These are phyloP conservation scores for Saimiri boliviensis DNA, from an alignment of 2,113 vertebrate genomes.

Conservation along the genomic window DNA sequence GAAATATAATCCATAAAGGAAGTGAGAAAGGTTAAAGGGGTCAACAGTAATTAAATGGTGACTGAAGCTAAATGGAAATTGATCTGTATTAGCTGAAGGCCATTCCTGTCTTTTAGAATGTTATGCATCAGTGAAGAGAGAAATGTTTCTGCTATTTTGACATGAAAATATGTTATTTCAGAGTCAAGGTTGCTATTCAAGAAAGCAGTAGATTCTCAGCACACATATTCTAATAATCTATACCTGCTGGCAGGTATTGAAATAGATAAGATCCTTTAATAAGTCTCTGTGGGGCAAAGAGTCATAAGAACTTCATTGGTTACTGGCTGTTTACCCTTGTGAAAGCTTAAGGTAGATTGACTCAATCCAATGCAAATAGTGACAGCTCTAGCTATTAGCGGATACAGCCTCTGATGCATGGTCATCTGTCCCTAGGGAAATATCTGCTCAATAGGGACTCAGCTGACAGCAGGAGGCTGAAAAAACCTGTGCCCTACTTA, in stretches of 20 bases:
- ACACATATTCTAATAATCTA: conserved; percentile 74
- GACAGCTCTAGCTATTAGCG: not conserved
- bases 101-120: conserved; percentile 84
- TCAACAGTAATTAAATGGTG: conserved; percentile 85
- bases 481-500: not conserved
- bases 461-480: not conserved
- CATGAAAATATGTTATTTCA: conserved; percentile 83
- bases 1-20: conserved; percentile 83
- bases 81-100: conserved; percentile 84
- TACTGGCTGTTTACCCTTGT: not conserved
- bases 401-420: not conserved
- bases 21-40: conserved; percentile 84
- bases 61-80: conserved; percentile 83
- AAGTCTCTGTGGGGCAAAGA: not conserved
- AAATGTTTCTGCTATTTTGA: conserved; percentile 83
- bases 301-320: not conserved
- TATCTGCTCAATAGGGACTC: not conserved
- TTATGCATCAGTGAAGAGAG: conserved; percentile 77
- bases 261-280: conserved; percentile 78
- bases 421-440: not conserved
- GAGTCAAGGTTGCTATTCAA: conserved; percentile 80
- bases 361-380: not conserved
- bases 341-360: not conserved
- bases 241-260: conserved; percentile 73
- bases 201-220: conserved; percentile 72